Evolutionary conservation across 2,888 invertebrate species (phyloP), one percentile per base, ranked within the genome.

Genomic region (Tipula lateralis): DNA sequence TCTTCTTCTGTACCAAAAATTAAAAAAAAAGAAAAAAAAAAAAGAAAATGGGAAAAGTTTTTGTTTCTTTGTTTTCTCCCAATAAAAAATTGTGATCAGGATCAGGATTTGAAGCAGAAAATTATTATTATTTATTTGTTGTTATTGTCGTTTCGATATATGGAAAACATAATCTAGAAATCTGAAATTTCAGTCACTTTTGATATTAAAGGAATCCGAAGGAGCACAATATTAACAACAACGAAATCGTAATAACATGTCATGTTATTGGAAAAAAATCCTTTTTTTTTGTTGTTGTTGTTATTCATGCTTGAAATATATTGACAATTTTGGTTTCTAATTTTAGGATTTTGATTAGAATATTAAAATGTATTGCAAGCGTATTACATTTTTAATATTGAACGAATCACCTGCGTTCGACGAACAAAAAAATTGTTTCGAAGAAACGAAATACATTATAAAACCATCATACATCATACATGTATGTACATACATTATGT

Each of bases 51-150:
- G 24, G 24, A 66, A 66, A 66, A 66, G 24, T 66, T 50, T 39
- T 44, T 66, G 66, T 66, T 66, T 24, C 66, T 66, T 66, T 66
- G 66, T 66, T 66, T 66, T 66, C 24, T 24, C 66, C 1, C 24
- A 66, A 66, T 66, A 66, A 66, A 66, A 24, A 66, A 66, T n/a
- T 66, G 24, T 66, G 66, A 66, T 66, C 66, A 66, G 66, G 66
- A 66, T 66, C 66, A 66, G 66, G 66, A 66, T 66, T 66, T 66
- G 66, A 66, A 66, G 66, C 66, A 66, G 66, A 66, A 66, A 66
- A 66, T 66, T 66, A 66, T 66, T 66, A 66, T 66, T 66, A 66
- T 66, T 66, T 66, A 66, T 66, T 19, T 66, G 66, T 66, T 66
- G 66, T 66, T 66, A 9, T 66, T 66, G 66, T 12, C 24, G 24